These are phyloP conservation scores for Triops longicaudatus DNA, from an alignment of 1,140 invertebrate genomes.

Conservation along the genomic window DNA sequence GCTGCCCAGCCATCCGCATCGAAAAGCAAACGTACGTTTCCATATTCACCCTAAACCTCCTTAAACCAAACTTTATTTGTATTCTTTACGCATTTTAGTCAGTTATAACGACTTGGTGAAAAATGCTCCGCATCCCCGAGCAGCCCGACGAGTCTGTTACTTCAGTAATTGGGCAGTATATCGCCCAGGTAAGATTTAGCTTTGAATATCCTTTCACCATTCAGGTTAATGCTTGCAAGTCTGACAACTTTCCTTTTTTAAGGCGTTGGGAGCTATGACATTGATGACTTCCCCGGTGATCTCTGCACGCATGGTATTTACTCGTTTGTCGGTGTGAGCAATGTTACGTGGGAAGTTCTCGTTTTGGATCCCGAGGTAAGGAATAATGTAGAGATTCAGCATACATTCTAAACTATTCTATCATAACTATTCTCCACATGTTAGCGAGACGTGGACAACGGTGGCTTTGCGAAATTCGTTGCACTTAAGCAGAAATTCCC, in stretches of 20 bases:
- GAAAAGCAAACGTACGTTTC: background rate
- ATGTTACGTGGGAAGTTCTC: conserved; percentile 64
- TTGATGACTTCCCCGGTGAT: conserved; percentile 71
- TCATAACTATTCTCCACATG: background rate
- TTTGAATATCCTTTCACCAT: background rate
- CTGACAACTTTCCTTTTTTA: background rate
- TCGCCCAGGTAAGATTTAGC: conserved; percentile 50
- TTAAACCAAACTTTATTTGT: background rate
- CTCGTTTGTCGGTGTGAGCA: conserved; percentile 78
- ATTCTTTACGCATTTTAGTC: background rate
- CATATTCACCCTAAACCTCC: no score
- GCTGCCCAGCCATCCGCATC: background rate
- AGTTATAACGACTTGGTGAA: background rate
- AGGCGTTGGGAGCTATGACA: conserved; percentile 59
- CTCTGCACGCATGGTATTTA: conserved; percentile 81
- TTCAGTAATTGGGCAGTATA: conserved; percentile 90
- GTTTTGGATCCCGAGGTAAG: conserved; percentile 67
- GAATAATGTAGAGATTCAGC: background rate
- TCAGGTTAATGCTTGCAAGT: background rate
- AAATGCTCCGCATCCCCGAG: background rate
- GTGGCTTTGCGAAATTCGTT: conserved; percentile 75
- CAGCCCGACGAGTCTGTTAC: conserved; percentile 67
- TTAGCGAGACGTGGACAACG: conserved; percentile 60
- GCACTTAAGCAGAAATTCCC: conserved; percentile 60
- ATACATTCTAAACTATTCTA: no score